phyloP scores from a whole-genome alignment of 2,888 invertebrate genomes.

The Drosophila tanythrix region DNA sequence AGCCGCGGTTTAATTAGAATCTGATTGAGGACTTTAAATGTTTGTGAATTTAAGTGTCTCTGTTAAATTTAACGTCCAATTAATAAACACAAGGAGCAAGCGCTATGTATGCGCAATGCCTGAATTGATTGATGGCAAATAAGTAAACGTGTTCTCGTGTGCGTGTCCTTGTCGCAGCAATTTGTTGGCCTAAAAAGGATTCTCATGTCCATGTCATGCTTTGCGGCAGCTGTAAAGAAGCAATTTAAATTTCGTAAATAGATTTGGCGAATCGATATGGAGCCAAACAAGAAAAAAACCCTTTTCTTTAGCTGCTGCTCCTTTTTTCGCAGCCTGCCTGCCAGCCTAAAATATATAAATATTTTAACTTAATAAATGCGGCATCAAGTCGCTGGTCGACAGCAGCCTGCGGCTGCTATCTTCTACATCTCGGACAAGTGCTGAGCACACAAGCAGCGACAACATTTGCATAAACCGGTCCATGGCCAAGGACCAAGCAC shows the following conservation, averaged over 20 bases:
- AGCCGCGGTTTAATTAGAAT: constrained; percentile 58
- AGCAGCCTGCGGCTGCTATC: constrained; percentile 39
- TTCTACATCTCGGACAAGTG: constrained; percentile 49
- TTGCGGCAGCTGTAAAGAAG: constrained; percentile 51
- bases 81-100: constrained; percentile 40
- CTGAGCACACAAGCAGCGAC: constrained; percentile 45
- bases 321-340: constrained; percentile 19
- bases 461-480: constrained; percentile 71
- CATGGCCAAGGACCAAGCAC: constrained; percentile 5
- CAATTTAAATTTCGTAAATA: constrained; percentile 67
- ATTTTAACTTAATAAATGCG: constrained; percentile 76
- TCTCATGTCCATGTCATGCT: constrained; percentile 27
- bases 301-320: constrained; percentile 10
- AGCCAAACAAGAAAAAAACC: not conserved
- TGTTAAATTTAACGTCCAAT: constrained; percentile 59
- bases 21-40: not conserved
- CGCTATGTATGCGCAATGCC: constrained; percentile 45
- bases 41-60: constrained; percentile 32
- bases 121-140: constrained; percentile 66
- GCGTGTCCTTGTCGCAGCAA: constrained; percentile 51
- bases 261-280: constrained; percentile 58
- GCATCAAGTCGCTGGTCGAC: constrained; percentile 42
- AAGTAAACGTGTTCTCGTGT: not conserved
- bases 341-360: constrained; percentile 72
- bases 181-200: constrained; percentile 35